Evolutionary conservation across 2,888 invertebrate genomes (phyloP).

Genomic region (Harmothoe impar): DNA sequence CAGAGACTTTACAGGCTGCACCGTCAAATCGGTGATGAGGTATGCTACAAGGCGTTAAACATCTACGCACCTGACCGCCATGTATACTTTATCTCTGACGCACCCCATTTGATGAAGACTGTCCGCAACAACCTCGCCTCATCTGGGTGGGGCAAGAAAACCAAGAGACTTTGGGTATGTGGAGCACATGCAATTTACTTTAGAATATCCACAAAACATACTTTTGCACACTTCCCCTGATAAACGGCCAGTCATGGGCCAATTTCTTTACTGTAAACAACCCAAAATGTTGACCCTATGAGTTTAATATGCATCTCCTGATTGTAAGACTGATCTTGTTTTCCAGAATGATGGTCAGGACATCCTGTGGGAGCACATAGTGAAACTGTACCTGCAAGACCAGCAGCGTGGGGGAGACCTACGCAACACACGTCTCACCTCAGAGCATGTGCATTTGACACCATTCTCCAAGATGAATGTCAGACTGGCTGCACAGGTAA

Average conservation of each 20-base stretch:
- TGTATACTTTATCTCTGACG: constrained; percentile 32
- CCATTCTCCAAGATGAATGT: not conserved
- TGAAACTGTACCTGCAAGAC: not conserved
- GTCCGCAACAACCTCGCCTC: not conserved
- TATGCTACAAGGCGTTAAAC: constrained; percentile 43
- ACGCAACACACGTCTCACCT: not conserved
- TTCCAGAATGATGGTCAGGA: not conserved
- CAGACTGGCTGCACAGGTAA: not conserved
- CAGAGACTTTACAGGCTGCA: constrained; percentile 26
- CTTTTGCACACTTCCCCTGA: not conserved
- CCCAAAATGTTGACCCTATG: not conserved
- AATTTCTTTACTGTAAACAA: not conserved
- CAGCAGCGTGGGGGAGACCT: not conserved
- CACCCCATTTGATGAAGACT: constrained; percentile 31
- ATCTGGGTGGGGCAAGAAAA: not conserved
- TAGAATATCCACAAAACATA: not conserved
- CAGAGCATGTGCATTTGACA: not conserved
- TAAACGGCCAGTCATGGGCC: too few relatives aligned
- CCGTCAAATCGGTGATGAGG: not conserved
- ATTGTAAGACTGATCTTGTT: too few relatives aligned
- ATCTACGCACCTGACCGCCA: not conserved
- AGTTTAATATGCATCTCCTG: not conserved
- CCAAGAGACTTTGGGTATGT: not conserved
- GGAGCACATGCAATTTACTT: not conserved
- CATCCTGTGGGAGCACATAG: not conserved